These are phyloP conservation scores for Tadarida brasiliensis DNA, from an alignment of 2,797 vertebrate genomes.

Conservation along the genomic window DNA sequence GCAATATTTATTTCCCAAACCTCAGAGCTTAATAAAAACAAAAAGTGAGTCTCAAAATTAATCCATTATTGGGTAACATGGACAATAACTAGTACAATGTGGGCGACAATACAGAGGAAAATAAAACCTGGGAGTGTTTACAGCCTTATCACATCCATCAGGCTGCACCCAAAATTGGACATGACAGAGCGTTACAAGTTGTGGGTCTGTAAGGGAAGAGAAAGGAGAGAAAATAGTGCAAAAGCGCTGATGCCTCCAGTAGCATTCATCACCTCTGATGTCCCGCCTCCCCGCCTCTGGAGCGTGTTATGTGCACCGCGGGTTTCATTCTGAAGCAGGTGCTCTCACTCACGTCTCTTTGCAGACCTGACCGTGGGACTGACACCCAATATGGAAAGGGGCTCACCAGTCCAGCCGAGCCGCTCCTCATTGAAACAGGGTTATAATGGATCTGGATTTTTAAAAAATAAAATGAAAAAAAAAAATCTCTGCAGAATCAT, in stretches of 20 bases:
- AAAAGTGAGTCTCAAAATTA: conserved; percentile 10
- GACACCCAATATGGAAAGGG: conserved; percentile 40
- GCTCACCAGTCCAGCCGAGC: background rate
- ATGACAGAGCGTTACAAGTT: conserved; percentile 46
- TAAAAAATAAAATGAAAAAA: background rate
- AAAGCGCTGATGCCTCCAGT: accelerated
- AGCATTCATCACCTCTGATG: conserved; percentile 29
- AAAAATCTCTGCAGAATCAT: background rate
- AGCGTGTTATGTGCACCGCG: accelerated
- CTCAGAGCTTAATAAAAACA: conserved; percentile 58
- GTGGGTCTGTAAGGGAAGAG: background rate
- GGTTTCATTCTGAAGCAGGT: background rate
- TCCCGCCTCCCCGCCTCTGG: background rate
- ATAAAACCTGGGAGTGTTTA: conserved; percentile 35
- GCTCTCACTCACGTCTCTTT: background rate
- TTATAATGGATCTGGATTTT: conserved; percentile 20
- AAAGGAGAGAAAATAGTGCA: conserved; percentile 25
- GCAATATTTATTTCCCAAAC: conserved; percentile 62
- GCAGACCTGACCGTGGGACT: background rate
- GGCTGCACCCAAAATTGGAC: background rate
- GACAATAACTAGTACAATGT: conserved; percentile 57
- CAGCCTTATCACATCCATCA: conserved; percentile 50
- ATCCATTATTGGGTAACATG: background rate
- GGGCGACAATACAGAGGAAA: conserved; percentile 25
- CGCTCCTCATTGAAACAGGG: background rate